phyloP scores from a whole-genome alignment of 1,140 invertebrate species.

The Coptotermes formosanus region DNA sequence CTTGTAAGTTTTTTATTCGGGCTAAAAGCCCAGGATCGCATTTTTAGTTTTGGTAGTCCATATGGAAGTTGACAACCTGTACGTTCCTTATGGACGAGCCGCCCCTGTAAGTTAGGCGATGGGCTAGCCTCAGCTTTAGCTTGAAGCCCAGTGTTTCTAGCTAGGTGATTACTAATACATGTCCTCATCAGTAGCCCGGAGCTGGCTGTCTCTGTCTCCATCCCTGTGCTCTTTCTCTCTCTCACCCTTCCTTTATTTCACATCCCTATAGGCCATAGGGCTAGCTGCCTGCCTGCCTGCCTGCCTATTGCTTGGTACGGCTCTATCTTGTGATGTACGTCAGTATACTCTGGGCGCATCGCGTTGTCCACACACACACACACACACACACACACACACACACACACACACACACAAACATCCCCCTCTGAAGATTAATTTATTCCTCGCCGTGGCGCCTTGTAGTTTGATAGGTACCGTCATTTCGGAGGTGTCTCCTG shows the following conservation, averaged over 20 bases:
- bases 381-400: neutral
- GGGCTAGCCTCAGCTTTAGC: neutral
- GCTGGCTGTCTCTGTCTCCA: neutral
- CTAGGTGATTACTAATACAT: conserved; percentile 16
- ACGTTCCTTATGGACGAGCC: neutral
- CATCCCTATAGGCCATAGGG: neutral
- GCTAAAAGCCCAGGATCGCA: too few relatives aligned
- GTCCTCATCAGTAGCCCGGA: conserved; percentile 8
- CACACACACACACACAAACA: neutral
- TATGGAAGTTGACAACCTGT: too few relatives aligned
- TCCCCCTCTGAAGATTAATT: too few relatives aligned
- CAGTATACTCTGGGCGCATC: conserved; percentile 3
- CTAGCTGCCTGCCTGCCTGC: neutral
- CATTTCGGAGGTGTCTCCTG: too few relatives aligned
- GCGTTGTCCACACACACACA: neutral
- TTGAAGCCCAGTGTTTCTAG: neutral
- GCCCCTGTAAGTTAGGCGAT: neutral
- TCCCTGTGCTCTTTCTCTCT: neutral
- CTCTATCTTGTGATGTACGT: neutral
- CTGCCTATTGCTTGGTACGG: neutral
- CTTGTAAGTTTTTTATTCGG: too few relatives aligned
- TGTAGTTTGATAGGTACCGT: too few relatives aligned
- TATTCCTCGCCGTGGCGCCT: too few relatives aligned
- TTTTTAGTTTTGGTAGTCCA: too few relatives aligned
- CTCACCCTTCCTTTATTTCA: conserved; percentile 4